These are phyloP conservation scores for Florisuga fusca DNA, from an alignment of 2,797 vertebrate genomes.

Conservation along the genomic window DNA sequence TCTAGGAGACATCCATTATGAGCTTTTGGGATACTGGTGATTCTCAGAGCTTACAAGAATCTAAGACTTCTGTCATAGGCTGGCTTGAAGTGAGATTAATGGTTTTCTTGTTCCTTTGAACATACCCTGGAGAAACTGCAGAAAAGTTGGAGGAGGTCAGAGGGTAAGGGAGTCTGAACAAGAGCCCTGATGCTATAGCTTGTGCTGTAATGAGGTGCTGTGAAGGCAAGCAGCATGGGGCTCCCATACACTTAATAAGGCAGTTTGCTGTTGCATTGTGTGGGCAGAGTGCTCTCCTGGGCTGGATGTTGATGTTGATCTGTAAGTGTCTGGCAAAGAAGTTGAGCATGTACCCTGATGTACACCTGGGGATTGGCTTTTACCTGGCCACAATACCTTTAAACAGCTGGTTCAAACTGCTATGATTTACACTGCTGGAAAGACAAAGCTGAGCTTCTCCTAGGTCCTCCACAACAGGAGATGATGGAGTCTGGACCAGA, in stretches of 20 bases:
- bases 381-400: fast-evolving
- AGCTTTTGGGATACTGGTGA: background rate
- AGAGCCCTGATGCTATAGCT: background rate
- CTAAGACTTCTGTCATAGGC: background rate
- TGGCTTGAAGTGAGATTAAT: background rate
- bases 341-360: background rate
- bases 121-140: background rate
- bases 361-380: background rate
- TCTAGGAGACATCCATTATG: background rate
- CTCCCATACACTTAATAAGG: background rate
- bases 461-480: background rate
- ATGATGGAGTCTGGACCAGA: background rate
- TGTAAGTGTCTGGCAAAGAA: background rate
- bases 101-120: background rate
- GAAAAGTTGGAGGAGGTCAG: background rate
- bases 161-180: background rate
- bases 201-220: background rate
- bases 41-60: background rate
- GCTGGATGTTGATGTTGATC: background rate
- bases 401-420: background rate
- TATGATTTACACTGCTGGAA: background rate
- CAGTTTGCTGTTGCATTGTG: background rate
- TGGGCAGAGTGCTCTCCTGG: background rate
- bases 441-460: background rate
- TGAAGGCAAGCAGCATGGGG: background rate